A percentile compares a stretch with the other conserved stretches of the same genome.
These are phyloP conservation scores for Pseudolycoriella hygida DNA, from an alignment of 2,888 invertebrate species.

Conservation along the genomic window DNA sequence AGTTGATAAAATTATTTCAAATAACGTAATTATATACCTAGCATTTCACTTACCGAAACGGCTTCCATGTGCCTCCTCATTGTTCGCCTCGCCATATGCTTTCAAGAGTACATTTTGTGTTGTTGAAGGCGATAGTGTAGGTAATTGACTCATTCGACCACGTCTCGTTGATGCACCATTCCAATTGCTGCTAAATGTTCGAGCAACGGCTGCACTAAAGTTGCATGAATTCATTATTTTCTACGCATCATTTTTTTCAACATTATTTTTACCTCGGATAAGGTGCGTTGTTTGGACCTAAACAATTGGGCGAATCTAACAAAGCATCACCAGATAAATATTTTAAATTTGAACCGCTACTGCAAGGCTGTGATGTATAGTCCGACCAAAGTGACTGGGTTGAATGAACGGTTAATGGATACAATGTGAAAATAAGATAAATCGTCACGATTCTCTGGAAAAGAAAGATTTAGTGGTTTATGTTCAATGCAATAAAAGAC, in stretches of 20 bases:
- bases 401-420: too few relatives aligned
- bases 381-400: too few relatives aligned
- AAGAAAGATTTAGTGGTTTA: too few relatives aligned
- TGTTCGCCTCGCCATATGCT: conserved; percentile 38
- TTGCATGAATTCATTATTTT: too few relatives aligned
- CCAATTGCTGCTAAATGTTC: conserved; percentile 48
- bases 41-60: neutral
- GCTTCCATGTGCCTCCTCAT: conserved; percentile 19
- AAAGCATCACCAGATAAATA: conserved; percentile 81
- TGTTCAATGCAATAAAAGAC: too few relatives aligned
- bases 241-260: too few relatives aligned
- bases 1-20: too few relatives aligned
- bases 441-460: too few relatives aligned
- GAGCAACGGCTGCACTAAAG: conserved; percentile 56
- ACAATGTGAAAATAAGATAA: too few relatives aligned
- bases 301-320: conserved; percentile 53
- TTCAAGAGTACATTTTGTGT: conserved; percentile 53
- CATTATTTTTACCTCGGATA: conserved; percentile 71
- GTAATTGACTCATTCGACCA: conserved; percentile 40
- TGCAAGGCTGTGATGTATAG: conserved; percentile 20
- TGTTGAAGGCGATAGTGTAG: conserved; percentile 52
- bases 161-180: conserved; percentile 50
- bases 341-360: conserved; percentile 48
- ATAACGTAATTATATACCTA: too few relatives aligned
- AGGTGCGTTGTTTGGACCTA: conserved; percentile 65